Evolutionary conservation across 2,888 invertebrate genomes (phyloP), one percentile per base, ranked within the genome.

Genomic region (Hoplodrina ambigua): DNA sequence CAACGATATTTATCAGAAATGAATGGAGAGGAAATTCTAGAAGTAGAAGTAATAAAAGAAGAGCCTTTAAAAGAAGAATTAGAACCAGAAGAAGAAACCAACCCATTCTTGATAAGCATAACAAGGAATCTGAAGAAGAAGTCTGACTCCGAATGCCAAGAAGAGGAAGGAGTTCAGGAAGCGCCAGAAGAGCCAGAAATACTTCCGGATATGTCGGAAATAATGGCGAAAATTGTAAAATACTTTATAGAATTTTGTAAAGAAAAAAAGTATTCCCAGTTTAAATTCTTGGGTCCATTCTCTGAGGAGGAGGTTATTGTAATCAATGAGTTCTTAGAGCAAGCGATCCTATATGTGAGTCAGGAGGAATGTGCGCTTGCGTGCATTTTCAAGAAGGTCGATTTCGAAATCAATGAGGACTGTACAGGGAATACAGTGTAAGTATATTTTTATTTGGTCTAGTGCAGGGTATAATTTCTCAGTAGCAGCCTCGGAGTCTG

Each of bases 221-320:
- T 72, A 4, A 55, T 49, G 46, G 30, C 7, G 46, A 88, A 85
- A 50, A 85, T 92, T 7, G 66, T 88, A 0, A 84, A 88, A 13
- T 91, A 75, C 75, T 93, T 92, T 59, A 71, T 69, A 0, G 91
- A 91, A 2, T 93, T 93, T 56, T 55, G 78, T 3, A 60, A 61
- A 0, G 74, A 81, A 2, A 76, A 75, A 0, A 73, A 63, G 0
- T 90, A 77, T 80, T 85, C 82, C 0, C 89, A 92, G 50, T 89
- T 92, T 13, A 88, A 91, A 46, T 93, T 92, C 72, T 78, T 93
- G 0, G 93, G 93, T 0, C 81, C 88, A 0, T 93, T 91, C 70
- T 73, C 74, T 0, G 66, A 72, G 4, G 80, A 85, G 0, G 91
- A 92, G 50, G 64, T 84, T 0, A 60, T 74, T 0, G 80, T 78